phyloP scores from a whole-genome alignment of 1,140 invertebrate species.

The Ditylenchus dipsaci region DNA sequence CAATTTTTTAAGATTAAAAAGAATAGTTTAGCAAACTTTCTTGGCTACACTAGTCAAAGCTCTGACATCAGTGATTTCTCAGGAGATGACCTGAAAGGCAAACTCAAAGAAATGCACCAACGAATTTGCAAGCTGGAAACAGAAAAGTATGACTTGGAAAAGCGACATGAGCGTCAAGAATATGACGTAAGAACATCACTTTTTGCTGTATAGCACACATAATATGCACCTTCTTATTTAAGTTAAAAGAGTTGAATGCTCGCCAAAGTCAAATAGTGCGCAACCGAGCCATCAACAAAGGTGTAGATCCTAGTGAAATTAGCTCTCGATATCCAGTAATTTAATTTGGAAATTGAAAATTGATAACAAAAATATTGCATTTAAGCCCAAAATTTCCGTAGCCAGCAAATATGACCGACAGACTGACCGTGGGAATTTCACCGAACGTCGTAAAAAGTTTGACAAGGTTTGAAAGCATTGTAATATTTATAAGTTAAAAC shows the following conservation, averaged over 20 bases:
- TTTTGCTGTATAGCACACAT: too few relatives aligned
- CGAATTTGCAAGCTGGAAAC: conserved; percentile 91
- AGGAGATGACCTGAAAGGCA: conserved; percentile 15
- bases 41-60: not conserved
- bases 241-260: conserved; percentile 97
- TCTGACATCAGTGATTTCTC: not conserved
- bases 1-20: too few relatives aligned
- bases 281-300: conserved; percentile 91
- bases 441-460: conserved; percentile 48
- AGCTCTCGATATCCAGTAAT: conserved; percentile 39
- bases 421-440: conserved; percentile 73
- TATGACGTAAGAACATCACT: conserved; percentile 94
- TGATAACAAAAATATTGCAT: not conserved
- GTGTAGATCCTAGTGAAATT: conserved; percentile 74
- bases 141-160: conserved; percentile 98
- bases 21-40: not conserved
- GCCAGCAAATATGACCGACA: conserved; percentile 97
- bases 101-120: conserved; percentile 71
- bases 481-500: too few relatives aligned
- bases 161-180: conserved; percentile 96
- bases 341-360: not conserved
- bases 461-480: conserved; percentile 36
- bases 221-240: not conserved
- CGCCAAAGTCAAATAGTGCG: conserved; percentile 93
- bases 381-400: conserved; percentile 92